phyloP scores from a whole-genome alignment of 2,797 vertebrate genomes.

The Knipowitschia caucasica region DNA sequence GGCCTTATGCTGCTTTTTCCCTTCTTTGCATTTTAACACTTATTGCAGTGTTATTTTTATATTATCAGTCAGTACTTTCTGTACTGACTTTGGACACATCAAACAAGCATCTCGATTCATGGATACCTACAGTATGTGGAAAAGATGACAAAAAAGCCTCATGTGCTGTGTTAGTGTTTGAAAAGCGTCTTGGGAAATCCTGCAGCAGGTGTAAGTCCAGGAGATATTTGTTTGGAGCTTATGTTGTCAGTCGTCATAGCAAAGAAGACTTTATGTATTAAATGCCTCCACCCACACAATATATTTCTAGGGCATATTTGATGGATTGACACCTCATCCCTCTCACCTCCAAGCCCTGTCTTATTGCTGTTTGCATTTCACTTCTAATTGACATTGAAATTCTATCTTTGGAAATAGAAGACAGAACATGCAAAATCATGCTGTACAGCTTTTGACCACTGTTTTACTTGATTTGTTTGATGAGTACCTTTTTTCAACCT shows the following conservation, averaged over 20 bases:
- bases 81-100: too few relatives aligned
- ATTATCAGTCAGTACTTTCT: too few relatives aligned
- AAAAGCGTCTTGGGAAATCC: conserved; percentile 23
- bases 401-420: too few relatives aligned
- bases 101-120: too few relatives aligned
- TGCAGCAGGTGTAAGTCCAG: conserved; percentile 24
- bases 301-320: conserved; percentile 21
- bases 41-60: too few relatives aligned
- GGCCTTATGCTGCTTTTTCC: too few relatives aligned
- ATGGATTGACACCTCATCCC: conserved; percentile 19
- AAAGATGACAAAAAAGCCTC: conserved; percentile 16
- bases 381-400: background rate
- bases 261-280: conserved; percentile 26
- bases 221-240: conserved; percentile 18
- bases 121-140: too few relatives aligned
- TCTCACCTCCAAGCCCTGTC: conserved; percentile 10
- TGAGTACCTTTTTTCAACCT: too few relatives aligned
- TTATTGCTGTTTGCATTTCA: background rate
- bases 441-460: too few relatives aligned
- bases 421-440: too few relatives aligned
- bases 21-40: too few relatives aligned
- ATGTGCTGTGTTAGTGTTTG: conserved; percentile 12
- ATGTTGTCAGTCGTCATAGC: conserved; percentile 22
- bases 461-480: too few relatives aligned
- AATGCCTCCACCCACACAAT: conserved; percentile 24